Base-by-base conservation (phyloP, 1,140 invertebrate genomes). In the Drosophila ogumai region DNA sequence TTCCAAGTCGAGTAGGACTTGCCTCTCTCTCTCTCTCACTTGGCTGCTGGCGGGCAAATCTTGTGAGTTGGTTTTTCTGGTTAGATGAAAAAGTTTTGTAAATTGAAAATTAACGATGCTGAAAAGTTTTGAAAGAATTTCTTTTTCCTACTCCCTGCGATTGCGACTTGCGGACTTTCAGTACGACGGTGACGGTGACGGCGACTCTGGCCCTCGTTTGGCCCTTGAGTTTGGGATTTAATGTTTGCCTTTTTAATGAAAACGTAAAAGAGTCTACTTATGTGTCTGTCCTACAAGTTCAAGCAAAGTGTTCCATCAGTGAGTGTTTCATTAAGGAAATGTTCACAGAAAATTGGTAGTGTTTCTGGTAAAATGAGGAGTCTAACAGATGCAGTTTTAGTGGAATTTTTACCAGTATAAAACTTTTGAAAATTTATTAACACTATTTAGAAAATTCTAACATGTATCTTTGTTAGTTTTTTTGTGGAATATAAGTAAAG, bases 31-130 rank as follows among this genome's bases (percentile, higher is more conserved):
- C 32, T 3, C 22, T 5, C 13, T 6, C n/a, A 34, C 58, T 55
- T n/a, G 28, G 61, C 10, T 38, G 36, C 60, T 43, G 55, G 59
- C 49, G 68, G 67, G 63, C 40, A 65, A 55, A 60, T 69, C 67
- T 66, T 67, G 73, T 34, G 44, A 67, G 76, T 78, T 73, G 67
- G 73, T 65, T 75, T 60, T 82, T 81, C 66, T 68, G 75, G 79
- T 79, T 76, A 79, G 77, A 81, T 81, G 82, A 74, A 81, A 82
- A 85, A 85, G 63, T 85, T 85, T 85, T 75, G 78, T 80, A 85
- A 85, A 85, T 85, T 85, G 82, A 85, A 85, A 85, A 85, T 85
- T 85, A 85, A 85, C 82, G 82, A 85, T 85, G 82, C 81, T 85
- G 82, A 85, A 82, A 85, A 85, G 73, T 85, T 85, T 80, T 58